Percentiles rank a stretch among this genome's conserved stretches.
phyloP scores from a whole-genome alignment of 2,888 invertebrate species.

The Auanema freiburgensis region DNA sequence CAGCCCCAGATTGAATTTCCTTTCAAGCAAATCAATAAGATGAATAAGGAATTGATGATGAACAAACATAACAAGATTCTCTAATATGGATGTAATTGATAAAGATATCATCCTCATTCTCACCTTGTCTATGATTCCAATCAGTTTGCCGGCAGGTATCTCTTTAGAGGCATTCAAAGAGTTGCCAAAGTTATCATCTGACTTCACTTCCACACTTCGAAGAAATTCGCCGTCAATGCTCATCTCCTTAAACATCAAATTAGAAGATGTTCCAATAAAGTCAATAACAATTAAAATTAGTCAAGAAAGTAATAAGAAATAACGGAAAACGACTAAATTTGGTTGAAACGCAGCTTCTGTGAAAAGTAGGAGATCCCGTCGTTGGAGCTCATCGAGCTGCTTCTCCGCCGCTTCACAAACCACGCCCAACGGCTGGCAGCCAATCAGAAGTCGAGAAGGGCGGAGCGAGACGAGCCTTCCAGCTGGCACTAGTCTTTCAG shows the following conservation, averaged over 20 bases:
- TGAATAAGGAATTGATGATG: not conserved
- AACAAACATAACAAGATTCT: slow-evolving; percentile 1
- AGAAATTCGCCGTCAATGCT: slow-evolving; percentile 58
- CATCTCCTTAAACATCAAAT: slow-evolving; percentile 26
- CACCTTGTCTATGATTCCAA: slow-evolving; percentile 58
- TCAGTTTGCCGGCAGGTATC: slow-evolving; percentile 44
- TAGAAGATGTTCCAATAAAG: no score
- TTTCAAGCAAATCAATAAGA: not conserved
- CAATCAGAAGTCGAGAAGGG: not conserved
- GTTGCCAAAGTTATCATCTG: slow-evolving; percentile 31
- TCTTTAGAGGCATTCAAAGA: slow-evolving; percentile 33
- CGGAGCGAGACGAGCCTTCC: slow-evolving; percentile 4
- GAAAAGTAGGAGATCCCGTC: not conserved
- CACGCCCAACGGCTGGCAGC: slow-evolving; percentile 3
- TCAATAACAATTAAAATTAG: no score
- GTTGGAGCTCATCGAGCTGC: not conserved
- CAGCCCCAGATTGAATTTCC: not conserved
- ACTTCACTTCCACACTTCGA: slow-evolving; percentile 50
- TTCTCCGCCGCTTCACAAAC: not conserved
- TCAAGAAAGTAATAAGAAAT: not conserved
- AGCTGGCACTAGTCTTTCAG: not conserved
- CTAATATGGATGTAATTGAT: slow-evolving; percentile 1
- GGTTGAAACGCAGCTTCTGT: not conserved
- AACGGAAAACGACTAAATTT: not conserved
- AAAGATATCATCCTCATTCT: not conserved